Conservation (phyloP, 1,140 invertebrate species). For the Uloborus diversus region DNA sequence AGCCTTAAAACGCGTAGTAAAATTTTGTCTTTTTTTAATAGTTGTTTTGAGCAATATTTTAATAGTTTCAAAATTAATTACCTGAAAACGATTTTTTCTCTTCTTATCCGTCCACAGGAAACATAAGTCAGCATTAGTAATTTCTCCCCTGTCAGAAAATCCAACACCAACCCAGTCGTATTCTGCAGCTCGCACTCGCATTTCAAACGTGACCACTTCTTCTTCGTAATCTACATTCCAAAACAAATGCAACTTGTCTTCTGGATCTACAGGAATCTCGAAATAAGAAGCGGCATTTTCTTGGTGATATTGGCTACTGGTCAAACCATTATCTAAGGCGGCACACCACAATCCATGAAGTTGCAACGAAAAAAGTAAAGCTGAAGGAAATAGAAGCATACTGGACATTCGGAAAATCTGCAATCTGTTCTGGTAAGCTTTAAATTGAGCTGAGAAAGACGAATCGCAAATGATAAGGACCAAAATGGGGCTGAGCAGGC, state of each 20-base stretch:
- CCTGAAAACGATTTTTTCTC: constrained; percentile 74
- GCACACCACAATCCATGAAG: neutral
- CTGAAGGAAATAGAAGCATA: constrained; percentile 7
- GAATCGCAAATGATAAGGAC: neutral
- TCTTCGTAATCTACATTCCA: constrained; percentile 61
- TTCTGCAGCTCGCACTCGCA: constrained; percentile 51
- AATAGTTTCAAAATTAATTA: constrained; percentile 63
- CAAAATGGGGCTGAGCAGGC: neutral
- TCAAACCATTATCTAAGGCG: neutral
- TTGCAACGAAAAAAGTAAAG: neutral
- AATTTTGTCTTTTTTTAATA: too few relatives aligned
- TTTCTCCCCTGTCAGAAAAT: constrained; percentile 88
- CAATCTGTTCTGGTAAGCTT: neutral
- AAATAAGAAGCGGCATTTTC: constrained; percentile 38
- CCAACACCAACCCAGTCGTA: constrained; percentile 83
- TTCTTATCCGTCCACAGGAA: constrained; percentile 80
- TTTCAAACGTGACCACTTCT: constrained; percentile 58
- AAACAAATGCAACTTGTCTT: constrained; percentile 57
- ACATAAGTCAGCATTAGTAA: constrained; percentile 83
- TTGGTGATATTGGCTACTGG: neutral
- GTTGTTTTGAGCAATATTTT: too few relatives aligned
- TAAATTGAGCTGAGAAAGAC: neutral
- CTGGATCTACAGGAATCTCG: constrained; percentile 57
- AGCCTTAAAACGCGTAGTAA: too few relatives aligned
- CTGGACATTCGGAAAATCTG: too few relatives aligned